These are phyloP conservation scores for Centruroides sculpturatus DNA, from an alignment of 1,140 invertebrate genomes.

Conservation along the genomic window DNA sequence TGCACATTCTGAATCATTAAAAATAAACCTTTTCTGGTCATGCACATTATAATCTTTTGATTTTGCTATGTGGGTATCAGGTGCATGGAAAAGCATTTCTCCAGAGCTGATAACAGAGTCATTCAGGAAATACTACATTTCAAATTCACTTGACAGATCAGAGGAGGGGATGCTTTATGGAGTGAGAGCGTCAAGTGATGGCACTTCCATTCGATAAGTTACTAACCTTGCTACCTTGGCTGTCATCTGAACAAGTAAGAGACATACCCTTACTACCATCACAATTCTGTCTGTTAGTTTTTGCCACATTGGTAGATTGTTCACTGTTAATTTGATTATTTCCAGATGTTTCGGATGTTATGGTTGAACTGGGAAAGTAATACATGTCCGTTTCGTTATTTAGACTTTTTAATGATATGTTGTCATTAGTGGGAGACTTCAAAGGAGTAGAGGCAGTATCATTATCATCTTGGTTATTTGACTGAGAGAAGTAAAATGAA, in stretches of 20 bases:
- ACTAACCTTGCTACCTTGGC: slow-evolving; percentile 27
- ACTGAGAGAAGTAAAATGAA: slow-evolving; percentile 21
- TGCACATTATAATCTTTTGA: too few relatives aligned
- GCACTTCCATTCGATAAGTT: slow-evolving; percentile 32
- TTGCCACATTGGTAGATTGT: not conserved
- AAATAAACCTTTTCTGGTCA: too few relatives aligned
- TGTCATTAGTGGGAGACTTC: not conserved
- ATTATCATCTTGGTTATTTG: slow-evolving; percentile 20
- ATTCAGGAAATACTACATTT: too few relatives aligned
- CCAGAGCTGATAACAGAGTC: too few relatives aligned
- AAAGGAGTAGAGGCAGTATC: slow-evolving; percentile 16
- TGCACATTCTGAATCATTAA: too few relatives aligned
- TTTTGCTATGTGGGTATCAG: too few relatives aligned
- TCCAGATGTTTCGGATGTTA: not conserved
- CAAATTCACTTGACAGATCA: too few relatives aligned
- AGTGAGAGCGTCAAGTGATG: slow-evolving; percentile 17
- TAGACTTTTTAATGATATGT: slow-evolving; percentile 1
- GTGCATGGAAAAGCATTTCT: too few relatives aligned
- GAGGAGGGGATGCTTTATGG: too few relatives aligned
- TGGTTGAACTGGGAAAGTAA: slow-evolving; percentile 19
- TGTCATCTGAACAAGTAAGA: slow-evolving; percentile 22
- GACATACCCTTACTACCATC: slow-evolving; percentile 19
- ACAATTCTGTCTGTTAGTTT: slow-evolving; percentile 15
- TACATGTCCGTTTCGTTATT: slow-evolving; percentile 15
- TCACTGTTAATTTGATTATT: not conserved